Evolutionary conservation across 2,113 vertebrate genomes (phyloP).

Genomic region (Crotophaga sulcirostris): DNA sequence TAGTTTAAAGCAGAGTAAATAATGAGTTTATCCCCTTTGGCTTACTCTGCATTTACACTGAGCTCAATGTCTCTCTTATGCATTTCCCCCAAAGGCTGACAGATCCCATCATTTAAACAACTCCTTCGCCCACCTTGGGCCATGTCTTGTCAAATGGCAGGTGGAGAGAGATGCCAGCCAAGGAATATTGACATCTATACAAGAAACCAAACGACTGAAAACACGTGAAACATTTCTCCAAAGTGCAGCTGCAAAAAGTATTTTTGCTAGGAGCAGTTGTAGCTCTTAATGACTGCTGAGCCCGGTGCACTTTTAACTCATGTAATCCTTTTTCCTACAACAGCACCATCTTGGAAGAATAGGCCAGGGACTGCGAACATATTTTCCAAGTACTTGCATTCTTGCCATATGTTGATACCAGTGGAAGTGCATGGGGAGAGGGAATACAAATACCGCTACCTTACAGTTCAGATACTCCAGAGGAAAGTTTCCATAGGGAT

Average conservation of each 20-base stretch:
- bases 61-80: neutral
- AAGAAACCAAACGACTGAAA: slow-evolving; percentile 38
- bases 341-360: slow-evolving; percentile 71
- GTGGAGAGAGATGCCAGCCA: neutral
- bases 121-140: neutral
- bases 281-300: slow-evolving; percentile 56
- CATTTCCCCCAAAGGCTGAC: neutral
- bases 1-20: neutral
- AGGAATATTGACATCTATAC: neutral
- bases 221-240: slow-evolving; percentile 43
- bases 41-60: accelerated
- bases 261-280: slow-evolving; percentile 73
- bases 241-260: slow-evolving; percentile 69
- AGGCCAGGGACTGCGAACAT: slow-evolving; percentile 31
- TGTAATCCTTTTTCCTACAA: slow-evolving; percentile 76
- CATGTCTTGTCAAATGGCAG: neutral
- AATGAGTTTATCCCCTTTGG: accelerated
- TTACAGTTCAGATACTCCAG: neutral
- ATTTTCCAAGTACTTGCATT: slow-evolving; percentile 74
- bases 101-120: neutral
- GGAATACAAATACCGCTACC: slow-evolving; percentile 43
- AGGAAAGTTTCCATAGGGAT: slow-evolving; percentile 51
- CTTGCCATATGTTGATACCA: slow-evolving; percentile 55
- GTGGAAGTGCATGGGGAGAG: slow-evolving; percentile 10
- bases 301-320: slow-evolving; percentile 67